These are phyloP conservation scores for Quiscalus mexicanus DNA, from an alignment of 2,113 vertebrate genomes.

Conservation along the genomic window DNA sequence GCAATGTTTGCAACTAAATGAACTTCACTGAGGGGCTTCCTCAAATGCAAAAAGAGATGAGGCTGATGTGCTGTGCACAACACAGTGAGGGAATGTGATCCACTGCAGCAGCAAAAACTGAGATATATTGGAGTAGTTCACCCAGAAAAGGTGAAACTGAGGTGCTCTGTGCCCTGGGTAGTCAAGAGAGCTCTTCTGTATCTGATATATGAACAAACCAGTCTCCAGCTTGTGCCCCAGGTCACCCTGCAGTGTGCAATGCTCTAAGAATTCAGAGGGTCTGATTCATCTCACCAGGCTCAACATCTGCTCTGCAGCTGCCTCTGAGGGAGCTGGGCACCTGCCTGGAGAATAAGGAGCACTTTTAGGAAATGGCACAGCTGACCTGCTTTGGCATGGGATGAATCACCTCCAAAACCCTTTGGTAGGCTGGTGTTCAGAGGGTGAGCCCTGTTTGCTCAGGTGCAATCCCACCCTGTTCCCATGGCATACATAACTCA, in stretches of 20 bases:
- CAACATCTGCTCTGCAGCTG: not conserved
- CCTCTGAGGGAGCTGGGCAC: not conserved
- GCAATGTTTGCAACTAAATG: not conserved
- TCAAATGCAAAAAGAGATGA: not conserved
- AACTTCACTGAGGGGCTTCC: not conserved
- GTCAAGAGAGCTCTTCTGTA: not conserved
- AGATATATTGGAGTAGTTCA: not conserved
- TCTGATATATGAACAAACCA: not conserved
- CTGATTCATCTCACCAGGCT: not conserved
- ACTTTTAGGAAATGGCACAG: not conserved
- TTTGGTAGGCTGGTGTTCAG: not conserved
- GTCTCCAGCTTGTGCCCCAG: not conserved
- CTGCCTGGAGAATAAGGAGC: not conserved
- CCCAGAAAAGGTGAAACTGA: not conserved
- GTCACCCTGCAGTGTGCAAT: not conserved
- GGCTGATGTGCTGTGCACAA: not conserved
- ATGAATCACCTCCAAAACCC: not conserved
- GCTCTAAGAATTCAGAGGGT: not conserved
- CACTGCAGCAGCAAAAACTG: not conserved
- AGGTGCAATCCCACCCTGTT: not conserved
- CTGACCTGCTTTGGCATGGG: not conserved
- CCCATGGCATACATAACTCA: not conserved
- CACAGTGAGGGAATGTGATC: fast-evolving
- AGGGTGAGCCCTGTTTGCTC: not conserved
- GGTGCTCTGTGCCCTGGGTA: not conserved